Base-by-base conservation (phyloP, 2,888 invertebrate species). In the Eristalinus sepulchralis region DNA sequence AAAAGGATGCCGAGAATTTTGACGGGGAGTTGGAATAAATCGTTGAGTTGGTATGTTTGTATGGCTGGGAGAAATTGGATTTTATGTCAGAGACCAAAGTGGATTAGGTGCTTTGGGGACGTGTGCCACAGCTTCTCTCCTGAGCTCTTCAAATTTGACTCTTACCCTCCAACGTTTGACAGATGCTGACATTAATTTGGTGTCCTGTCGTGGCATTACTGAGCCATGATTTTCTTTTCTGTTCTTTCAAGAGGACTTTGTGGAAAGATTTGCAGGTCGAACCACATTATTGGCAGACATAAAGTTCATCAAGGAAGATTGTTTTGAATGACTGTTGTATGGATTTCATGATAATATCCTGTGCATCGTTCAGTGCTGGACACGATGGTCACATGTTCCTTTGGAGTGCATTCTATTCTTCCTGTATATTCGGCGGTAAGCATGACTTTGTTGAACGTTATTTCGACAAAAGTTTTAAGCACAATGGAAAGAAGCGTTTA, bases 21-120 rank as follows among this genome's bases (percentile, higher is more conserved):
- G n/a, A 11, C 55, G 17, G 68, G 57, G 68, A 53, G 17, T 68
- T 57, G 13, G 1, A 17, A 53, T 17, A 33, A 33, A 33, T n/a
- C n/a, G n/a, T n/a, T n/a, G 20, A 53, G 2, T 33, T n/a, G 55
- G 67, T 33, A n/a, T n/a, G n/a, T 67, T 33, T 33, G 33, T 55
- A 57, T n/a, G 68, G 55, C 20, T 22, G 33, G 57, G 1, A 22
- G 34, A 34, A 57, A 68, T 68, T 53, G 67, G 24, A 47, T 47
- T 47, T 47, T 47, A 27, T 17, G 47, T 47, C 47, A 47, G 47
- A 47, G n/a, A n/a, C n/a, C n/a, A n/a, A n/a, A n/a, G 47, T 47
- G 47, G 47, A 47, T 47, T 47, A 47, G 17, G 47, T 17, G 47
- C 47, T 47, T n/a, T 47, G 17, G 17, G 47, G 47, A 17, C 47